Base-by-base conservation (phyloP, 1,140 invertebrate genomes). In the Drosophila lini region DNA sequence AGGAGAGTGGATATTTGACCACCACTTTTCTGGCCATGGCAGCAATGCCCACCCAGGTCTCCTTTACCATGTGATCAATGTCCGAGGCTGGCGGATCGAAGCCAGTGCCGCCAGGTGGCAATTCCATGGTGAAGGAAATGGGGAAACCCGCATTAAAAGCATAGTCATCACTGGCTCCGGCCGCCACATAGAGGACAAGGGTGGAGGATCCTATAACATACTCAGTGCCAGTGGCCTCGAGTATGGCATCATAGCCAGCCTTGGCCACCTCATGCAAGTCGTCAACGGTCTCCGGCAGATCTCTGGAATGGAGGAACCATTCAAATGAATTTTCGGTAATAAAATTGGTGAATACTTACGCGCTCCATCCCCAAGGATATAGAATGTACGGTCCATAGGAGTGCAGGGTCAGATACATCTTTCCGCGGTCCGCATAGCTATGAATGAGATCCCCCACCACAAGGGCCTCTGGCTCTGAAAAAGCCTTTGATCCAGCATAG, bases 311-410 rank as follows among this genome's bases (percentile, higher is more conserved):
- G 5, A 9, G 2, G 25, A 57, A 15, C 19, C 22, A 48, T 7
- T 2, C 2, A 11, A 36, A 25, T 25, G 3, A 1, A 16, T 0
- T 11, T n/a, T 15, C 15, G 0, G 0, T 8, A 15, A 19, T 25
- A 9, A 0, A n/a, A 28, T 9, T 11, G 2, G 0, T 0, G 8
- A 13, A 0, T 11, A 81, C 75, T 64, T 34, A 91, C 90, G 32
- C 55, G 16, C 94, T 95, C 76, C 94, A 96, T 22, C 96, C 96
- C 94, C 95, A 96, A 13, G 96, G 96, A 77, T 96, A 95, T 7
- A 96, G 81, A 41, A 96, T 91, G 74, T 94, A 94, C 65, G 94
- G 93, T 25, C 95, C 95, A 78, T 93, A 94, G 48, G 95, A 94
- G 67, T 97, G 96, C 15, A 97, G 78, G 0, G 95, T 95, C 8